Evolutionary conservation across 1,140 invertebrate genomes (phyloP), one percentile per base, ranked within the genome.

Genomic region (Drosophila ogumai): DNA sequence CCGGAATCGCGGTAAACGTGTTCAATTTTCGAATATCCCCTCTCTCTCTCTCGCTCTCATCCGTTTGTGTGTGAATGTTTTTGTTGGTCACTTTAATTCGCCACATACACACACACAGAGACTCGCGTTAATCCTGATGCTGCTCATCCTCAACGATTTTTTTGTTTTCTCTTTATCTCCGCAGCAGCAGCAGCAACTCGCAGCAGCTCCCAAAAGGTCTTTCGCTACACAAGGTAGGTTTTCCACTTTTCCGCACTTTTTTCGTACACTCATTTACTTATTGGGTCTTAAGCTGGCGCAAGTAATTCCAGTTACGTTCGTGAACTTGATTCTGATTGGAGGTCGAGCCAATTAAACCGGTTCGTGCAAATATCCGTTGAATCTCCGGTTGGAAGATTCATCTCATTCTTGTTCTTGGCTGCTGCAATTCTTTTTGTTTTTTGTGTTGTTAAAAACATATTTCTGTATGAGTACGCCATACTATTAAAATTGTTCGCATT

Each of bases 291-390:
- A 44, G 40, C 36, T 58, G 46, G 54, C 55, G 61, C 54, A 55
- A 55, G 31, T 55, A 54, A 43, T 71, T 40, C 32, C 66, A 38
- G 34, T 55, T 64, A 60, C 68, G 57, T 76, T 75, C 59, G 50
- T 87, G 84, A 88, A 88, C 85, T 88, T 88, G 84, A 90, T 88
- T 88, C 73, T 81, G 75, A 88, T 88, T 88, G 85, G 85, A 73
- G 80, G 84, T 77, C 76, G 73, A 58, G 54, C 87, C 77, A 88
- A 88, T 90, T 80, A 90, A 88, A 88, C 84, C 80, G 84, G 84
- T 88, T 88, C 76, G 54, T 55, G 40, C 59, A 67, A 68, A 36
- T 60, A 67, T 60, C 63, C 43, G 32, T 28, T 54, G 43, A 68
- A 44, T 57, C 54, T 50, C 49, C n/a, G 10, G n/a, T 50, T 36